Evolutionary conservation across 2,113 vertebrate genomes (phyloP).

Genomic region (Apodemus sylvaticus): DNA sequence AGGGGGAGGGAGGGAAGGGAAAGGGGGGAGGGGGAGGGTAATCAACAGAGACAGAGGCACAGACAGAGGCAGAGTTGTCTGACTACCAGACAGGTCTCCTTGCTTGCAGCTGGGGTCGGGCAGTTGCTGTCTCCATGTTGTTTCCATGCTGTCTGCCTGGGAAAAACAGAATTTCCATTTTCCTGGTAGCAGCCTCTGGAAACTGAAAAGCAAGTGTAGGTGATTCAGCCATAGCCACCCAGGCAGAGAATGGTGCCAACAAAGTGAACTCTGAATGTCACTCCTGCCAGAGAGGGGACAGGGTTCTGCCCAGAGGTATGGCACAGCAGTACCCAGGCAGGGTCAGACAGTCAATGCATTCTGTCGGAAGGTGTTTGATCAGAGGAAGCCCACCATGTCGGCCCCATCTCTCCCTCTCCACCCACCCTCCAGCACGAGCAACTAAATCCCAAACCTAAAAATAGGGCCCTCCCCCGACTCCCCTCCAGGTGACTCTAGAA

Average conservation of each 20-base stretch:
- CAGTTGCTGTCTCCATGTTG: not conserved
- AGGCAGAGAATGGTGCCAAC: not conserved
- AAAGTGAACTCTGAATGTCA: not conserved
- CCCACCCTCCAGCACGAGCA: not conserved
- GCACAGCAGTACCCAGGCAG: accelerated
- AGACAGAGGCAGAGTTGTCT: not conserved
- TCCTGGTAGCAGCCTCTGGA: not conserved
- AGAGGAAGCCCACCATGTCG: not conserved
- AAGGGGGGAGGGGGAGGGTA: too few species aligned
- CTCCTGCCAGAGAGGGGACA: not conserved
- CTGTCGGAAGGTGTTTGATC: not conserved
- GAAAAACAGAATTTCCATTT: not conserved
- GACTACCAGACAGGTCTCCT: not conserved
- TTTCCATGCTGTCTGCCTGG: not conserved
- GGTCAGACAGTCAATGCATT: not conserved
- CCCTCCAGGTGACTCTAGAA: not conserved
- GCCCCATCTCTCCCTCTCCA: not conserved
- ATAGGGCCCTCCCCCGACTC: constrained; percentile 12
- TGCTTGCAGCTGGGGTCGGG: too few species aligned
- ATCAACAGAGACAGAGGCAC: not conserved
- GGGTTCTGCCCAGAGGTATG: accelerated
- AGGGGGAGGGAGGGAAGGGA: accelerated
- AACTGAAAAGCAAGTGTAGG: not conserved
- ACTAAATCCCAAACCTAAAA: constrained; percentile 68
- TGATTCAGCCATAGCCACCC: not conserved